Percentiles rank a stretch among this genome's conserved stretches.
phyloP scores from a whole-genome alignment of 2,113 vertebrate species.

The Lepidothrix coronata region DNA sequence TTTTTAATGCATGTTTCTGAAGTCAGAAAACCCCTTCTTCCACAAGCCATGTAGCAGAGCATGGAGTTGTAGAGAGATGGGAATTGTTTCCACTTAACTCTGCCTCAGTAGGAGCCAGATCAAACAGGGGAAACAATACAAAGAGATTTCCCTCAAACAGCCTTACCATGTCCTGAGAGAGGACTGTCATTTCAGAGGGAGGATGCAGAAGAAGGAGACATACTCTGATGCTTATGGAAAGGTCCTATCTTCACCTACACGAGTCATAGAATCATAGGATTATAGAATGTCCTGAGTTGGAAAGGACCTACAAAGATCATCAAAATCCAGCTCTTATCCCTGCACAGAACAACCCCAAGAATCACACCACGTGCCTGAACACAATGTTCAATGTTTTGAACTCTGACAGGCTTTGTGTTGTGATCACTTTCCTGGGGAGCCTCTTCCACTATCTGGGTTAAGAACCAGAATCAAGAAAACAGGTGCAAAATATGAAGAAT shows the following conservation, averaged over 20 bases:
- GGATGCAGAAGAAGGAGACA: neutral
- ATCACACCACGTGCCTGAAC: neutral
- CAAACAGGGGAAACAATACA: neutral
- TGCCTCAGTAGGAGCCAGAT: neutral
- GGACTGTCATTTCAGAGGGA: neutral
- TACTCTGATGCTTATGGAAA: neutral
- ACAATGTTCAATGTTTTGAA: neutral
- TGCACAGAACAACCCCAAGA: neutral
- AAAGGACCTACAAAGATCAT: neutral
- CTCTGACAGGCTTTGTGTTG: neutral
- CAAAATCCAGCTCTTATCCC: neutral
- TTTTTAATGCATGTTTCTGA: neutral
- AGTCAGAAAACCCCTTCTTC: neutral
- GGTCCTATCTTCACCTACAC: neutral
- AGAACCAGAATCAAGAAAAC: neutral
- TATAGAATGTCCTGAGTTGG: neutral
- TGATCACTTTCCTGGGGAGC: neutral
- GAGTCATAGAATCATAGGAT: neutral
- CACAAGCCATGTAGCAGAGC: fast-evolving
- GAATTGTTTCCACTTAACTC: neutral
- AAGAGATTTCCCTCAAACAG: neutral
- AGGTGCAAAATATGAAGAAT: neutral
- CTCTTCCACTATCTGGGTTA: neutral
- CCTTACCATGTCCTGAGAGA: neutral
- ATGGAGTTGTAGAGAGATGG: neutral